Conservation (phyloP, 2,888 invertebrate genomes). For the Pyralis farinalis region DNA sequence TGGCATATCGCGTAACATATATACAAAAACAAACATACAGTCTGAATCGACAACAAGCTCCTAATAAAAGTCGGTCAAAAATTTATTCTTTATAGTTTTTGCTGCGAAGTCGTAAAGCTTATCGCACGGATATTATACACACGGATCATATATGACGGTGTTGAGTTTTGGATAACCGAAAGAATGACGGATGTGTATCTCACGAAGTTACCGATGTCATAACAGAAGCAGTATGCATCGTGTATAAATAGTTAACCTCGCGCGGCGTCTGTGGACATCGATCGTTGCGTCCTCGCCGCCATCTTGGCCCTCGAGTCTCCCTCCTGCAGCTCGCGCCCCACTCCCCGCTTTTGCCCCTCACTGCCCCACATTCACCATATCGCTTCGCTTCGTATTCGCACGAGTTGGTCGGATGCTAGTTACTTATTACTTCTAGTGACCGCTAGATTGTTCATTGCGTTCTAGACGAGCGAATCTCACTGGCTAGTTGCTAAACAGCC, state of each 20-base stretch:
- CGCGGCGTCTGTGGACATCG: constrained; percentile 76
- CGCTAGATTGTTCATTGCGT: constrained; percentile 25
- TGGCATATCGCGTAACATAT: too few species aligned
- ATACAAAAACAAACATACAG: too few species aligned
- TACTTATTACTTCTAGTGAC: constrained; percentile 10
- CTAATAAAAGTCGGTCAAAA: too few species aligned
- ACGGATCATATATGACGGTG: too few species aligned
- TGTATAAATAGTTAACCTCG: constrained; percentile 74
- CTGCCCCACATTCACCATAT: constrained; percentile 73
- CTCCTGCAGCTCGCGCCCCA: constrained; percentile 57
- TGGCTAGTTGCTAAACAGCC: constrained; percentile 20
- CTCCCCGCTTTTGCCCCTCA: constrained; percentile 62
- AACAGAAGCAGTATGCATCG: constrained; percentile 58
- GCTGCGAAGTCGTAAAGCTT: too few species aligned
- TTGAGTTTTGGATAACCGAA: too few species aligned
- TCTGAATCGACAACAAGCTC: too few species aligned
- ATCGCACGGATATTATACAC: too few species aligned
- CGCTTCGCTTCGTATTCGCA: constrained; percentile 61
- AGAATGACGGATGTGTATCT: not conserved
- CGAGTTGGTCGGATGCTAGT: too few species aligned
- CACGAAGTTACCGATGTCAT: constrained; percentile 14
- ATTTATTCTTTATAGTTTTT: too few species aligned
- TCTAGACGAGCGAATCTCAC: constrained; percentile 27
- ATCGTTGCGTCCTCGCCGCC: constrained; percentile 79
- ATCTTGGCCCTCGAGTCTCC: constrained; percentile 78